Conservation (phyloP, 2,888 invertebrate genomes). For the Deilephila porcellus region DNA sequence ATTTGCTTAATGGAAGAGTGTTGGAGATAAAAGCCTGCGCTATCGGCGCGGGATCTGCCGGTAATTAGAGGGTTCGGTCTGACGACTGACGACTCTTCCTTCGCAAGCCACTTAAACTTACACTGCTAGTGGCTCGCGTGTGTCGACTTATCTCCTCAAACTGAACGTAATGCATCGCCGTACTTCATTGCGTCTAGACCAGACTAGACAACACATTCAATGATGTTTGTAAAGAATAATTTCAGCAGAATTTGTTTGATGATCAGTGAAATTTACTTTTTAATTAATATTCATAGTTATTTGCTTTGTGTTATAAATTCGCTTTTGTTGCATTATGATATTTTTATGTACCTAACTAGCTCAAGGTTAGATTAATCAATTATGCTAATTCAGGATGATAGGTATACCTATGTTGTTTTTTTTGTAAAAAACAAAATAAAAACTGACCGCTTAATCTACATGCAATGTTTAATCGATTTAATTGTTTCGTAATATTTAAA, state of each 20-base stretch:
- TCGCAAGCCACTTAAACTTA: conserved; percentile 79
- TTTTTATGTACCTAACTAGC: neutral
- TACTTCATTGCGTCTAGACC: neutral
- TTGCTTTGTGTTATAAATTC: neutral
- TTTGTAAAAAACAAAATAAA: neutral
- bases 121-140: conserved; percentile 55
- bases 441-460: neutral
- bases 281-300: neutral
- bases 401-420: neutral
- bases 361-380: neutral
- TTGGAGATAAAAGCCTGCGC: conserved; percentile 80
- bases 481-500: conserved; percentile 13
- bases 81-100: conserved; percentile 59
- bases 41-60: conserved; percentile 73
- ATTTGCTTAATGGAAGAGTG: conserved; percentile 84
- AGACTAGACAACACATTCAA: neutral
- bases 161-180: conserved; percentile 28
- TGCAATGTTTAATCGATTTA: conserved; percentile 2
- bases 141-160: conserved; percentile 31
- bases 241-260: too few relatives aligned
- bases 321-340: neutral
- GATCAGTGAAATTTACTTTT: neutral
- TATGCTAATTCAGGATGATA: neutral
- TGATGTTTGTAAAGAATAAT: neutral
- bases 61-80: conserved; percentile 76